phyloP scores from a whole-genome alignment of 2,888 invertebrate species.

The Troglohyphantes excavatus region DNA sequence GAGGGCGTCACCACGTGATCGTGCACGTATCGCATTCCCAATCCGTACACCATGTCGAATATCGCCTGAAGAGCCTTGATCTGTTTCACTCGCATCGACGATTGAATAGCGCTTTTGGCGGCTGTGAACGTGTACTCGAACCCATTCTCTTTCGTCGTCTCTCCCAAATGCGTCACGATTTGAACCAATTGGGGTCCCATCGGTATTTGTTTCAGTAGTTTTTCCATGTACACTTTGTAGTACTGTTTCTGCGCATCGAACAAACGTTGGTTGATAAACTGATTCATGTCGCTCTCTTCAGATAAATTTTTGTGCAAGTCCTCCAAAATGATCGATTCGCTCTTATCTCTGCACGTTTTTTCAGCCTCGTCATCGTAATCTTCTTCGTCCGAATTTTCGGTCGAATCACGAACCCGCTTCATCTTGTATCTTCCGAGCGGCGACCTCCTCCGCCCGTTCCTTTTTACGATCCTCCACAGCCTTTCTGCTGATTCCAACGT shows the following conservation, averaged over 20 bases:
- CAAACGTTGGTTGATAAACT: not conserved
- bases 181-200: not conserved
- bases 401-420: not conserved
- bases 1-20: not conserved
- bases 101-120: not conserved
- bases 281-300: not conserved
- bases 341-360: not conserved
- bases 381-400: not conserved
- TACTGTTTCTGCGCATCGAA: conserved; percentile 18
- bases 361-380: not conserved
- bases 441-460: not conserved
- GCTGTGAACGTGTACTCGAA: conserved; percentile 27
- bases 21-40: not conserved
- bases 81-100: not conserved
- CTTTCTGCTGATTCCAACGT: no score
- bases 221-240: conserved; percentile 19
- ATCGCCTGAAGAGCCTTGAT: not conserved
- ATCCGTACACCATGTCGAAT: not conserved
- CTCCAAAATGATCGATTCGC: not conserved
- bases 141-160: not conserved
- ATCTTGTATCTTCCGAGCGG: not conserved
- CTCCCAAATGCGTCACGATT: not conserved
- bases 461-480: not conserved
- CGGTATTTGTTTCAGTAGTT: conserved; percentile 5
- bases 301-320: not conserved